These are phyloP conservation scores for Cylloceria caligata DNA, from an alignment of 2,888 invertebrate genomes.

Conservation along the genomic window DNA sequence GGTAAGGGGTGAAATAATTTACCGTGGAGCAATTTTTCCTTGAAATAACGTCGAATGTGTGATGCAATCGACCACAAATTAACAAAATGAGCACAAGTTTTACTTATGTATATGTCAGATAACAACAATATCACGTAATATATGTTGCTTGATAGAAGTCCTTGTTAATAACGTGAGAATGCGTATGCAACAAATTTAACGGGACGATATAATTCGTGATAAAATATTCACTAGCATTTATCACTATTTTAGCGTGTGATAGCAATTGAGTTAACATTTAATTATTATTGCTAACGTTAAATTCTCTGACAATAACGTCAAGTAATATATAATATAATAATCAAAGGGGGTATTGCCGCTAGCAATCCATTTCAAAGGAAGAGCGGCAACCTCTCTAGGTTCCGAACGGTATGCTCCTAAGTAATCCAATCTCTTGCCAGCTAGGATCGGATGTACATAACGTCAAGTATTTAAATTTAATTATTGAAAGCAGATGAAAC, in stretches of 20 bases:
- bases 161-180: neutral
- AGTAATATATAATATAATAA: too few species aligned
- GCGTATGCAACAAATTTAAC: neutral
- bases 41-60: neutral
- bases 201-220: slow-evolving; percentile 7
- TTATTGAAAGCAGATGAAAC: neutral
- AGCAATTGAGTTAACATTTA: neutral
- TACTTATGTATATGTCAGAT: slow-evolving; percentile 4
- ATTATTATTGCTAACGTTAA: too few species aligned
- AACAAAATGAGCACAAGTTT: neutral
- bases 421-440: too few species aligned
- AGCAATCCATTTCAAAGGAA: too few species aligned
- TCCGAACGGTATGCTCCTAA: too few species aligned
- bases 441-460: neutral
- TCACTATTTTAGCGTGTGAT: neutral
- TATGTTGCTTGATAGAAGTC: neutral
- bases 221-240: neutral
- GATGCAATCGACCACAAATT: neutral
- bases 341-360: too few species aligned
- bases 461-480: neutral
- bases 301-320: too few species aligned
- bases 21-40: too few species aligned
- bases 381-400: too few species aligned
- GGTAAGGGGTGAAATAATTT: too few species aligned
- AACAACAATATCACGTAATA: slow-evolving; percentile 9